Conservation (phyloP, 1,140 invertebrate species). For the Nephotettix cincticeps region DNA sequence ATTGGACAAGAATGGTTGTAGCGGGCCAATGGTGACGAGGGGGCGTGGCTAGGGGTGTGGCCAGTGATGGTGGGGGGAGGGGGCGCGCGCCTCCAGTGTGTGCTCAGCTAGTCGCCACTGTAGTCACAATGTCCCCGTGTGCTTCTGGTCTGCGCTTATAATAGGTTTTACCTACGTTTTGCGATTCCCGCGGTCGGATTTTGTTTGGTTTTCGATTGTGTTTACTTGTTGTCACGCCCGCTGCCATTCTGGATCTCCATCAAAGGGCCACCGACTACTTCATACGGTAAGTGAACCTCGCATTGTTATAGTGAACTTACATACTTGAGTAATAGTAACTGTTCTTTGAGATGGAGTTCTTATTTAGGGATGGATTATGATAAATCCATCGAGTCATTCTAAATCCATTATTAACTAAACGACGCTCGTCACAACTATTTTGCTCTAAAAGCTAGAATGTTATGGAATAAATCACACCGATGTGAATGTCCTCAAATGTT, state of each 20-base stretch:
- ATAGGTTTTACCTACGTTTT: not conserved
- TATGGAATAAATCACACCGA: too few relatives aligned
- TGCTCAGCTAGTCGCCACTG: not conserved
- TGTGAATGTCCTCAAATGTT: too few relatives aligned
- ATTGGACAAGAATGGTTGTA: slow-evolving; percentile 18
- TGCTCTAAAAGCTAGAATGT: too few relatives aligned
- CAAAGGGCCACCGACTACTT: slow-evolving; percentile 21
- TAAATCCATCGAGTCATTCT: too few relatives aligned
- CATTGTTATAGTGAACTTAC: too few relatives aligned
- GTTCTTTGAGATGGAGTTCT: too few relatives aligned
- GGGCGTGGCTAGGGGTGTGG: not conserved
- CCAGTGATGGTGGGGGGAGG: not conserved
- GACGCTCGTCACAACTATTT: too few relatives aligned
- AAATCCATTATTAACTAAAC: too few relatives aligned
- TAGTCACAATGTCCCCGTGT: not conserved
- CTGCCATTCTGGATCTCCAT: slow-evolving; percentile 21
- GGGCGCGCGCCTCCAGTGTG: not conserved
- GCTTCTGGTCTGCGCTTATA: not conserved
- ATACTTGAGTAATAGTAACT: too few relatives aligned
- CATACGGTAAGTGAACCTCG: slow-evolving; percentile 19
- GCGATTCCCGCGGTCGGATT: not conserved
- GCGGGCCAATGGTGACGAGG: not conserved
- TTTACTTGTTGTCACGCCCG: not conserved
- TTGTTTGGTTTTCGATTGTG: slow-evolving; percentile 9
- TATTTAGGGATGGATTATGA: too few relatives aligned